Conservation (phyloP, 2,113 vertebrate species). For the Fulmarus glacialis region DNA sequence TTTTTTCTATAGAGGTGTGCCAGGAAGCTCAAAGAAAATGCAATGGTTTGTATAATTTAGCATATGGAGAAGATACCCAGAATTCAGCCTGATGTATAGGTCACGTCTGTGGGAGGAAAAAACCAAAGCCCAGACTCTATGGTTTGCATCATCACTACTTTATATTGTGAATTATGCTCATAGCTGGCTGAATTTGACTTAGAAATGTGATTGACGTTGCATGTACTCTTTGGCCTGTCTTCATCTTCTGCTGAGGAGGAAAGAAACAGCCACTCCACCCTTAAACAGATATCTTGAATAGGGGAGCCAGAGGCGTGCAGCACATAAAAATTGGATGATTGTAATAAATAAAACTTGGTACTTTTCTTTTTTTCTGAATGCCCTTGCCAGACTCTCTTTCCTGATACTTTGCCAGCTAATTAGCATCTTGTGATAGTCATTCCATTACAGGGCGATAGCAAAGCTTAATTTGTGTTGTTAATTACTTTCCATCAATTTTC, state of each 20-base stretch:
- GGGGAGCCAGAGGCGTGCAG: background rate
- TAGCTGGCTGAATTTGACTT: background rate
- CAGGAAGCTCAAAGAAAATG: background rate
- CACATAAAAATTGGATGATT: background rate
- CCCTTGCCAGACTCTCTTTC: background rate
- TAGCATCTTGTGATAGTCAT: background rate
- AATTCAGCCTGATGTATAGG: background rate
- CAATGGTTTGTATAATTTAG: background rate
- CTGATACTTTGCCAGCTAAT: conserved; percentile 8
- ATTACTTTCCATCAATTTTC: conserved; percentile 34
- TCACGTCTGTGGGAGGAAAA: background rate
- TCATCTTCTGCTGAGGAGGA: background rate
- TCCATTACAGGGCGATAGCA: background rate
- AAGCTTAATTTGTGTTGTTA: conserved; percentile 37
- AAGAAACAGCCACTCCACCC: background rate
- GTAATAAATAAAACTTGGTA: background rate
- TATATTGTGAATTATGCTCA: background rate
- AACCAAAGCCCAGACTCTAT: background rate
- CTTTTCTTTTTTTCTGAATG: background rate
- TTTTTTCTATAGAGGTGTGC: background rate
- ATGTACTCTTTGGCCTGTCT: background rate
- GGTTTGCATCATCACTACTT: background rate
- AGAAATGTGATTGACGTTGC: background rate
- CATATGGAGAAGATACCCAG: background rate
- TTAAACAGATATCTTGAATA: background rate